Base-by-base conservation (phyloP, 1,140 invertebrate genomes). In the Coelopa frigida region DNA sequence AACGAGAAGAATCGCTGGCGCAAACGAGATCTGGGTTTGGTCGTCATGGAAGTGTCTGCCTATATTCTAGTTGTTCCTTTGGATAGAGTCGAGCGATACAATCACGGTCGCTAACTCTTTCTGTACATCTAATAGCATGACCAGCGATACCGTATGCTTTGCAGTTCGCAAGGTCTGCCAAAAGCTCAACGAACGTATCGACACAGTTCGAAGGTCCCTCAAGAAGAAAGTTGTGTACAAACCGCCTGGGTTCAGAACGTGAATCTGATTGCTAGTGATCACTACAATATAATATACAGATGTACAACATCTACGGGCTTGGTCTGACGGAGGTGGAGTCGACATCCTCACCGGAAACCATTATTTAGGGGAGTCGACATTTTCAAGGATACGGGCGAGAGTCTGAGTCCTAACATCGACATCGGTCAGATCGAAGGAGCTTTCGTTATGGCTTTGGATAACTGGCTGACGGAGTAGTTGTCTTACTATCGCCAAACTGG, bases 351-450 rank as follows among this genome's bases (percentile, higher is more conserved):
- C 84, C 4, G 84, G 84, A 32, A 77, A 85, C 56, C 73, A 74
- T 46, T 53, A 48, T 56, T 82, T 17, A 62, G 58, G 1, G 70
- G 85, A 52, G 78, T 80, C 0, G 86, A 89, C 70, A 70, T 89
- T 41, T 61, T 87, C 32, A 82, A 87, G 64, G 87, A 89, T 59
- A 76, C 77, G 3, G 85, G 84, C 4, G 68, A 76, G 43, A 85
- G 83, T 65, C 64, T 85, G 42, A 89, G 77, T 66, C 87, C 86
- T 0, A 68, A 79, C 43, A 70, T 90, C 20, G 90, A 94, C 62
- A 72, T 94, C 14, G 89, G 90, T 21, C 90, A 94, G 73, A 69
- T 79, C 46, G 89, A 94, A 75, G 91, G 88, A 5, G 84, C 84
- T 1, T 88, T 89, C 63, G 72, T 90, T 1, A 92, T 93, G 89